Conservation (phyloP, 2,113 vertebrate species). For the Microcebus jonahi region DNA sequence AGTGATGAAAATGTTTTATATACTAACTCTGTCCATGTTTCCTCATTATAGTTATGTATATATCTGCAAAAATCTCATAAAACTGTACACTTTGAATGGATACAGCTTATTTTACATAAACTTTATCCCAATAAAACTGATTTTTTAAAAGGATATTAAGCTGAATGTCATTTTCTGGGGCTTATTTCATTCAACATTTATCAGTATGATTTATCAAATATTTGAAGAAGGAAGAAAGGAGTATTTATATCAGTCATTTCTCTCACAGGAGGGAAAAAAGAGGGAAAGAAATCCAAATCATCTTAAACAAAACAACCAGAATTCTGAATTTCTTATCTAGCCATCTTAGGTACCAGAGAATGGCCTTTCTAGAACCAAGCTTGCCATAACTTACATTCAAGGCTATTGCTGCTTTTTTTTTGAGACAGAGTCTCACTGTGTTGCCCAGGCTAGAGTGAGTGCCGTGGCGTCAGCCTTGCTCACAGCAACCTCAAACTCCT, state of each 20-base stretch:
- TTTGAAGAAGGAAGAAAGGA: not conserved
- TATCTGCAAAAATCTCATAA: not conserved
- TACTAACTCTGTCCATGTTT: not conserved
- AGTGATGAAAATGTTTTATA: not conserved
- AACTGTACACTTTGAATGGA: not conserved
- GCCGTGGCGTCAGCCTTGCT: too few relatives aligned
- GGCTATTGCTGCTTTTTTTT: not conserved
- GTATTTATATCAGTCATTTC: not conserved
- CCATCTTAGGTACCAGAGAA: not conserved
- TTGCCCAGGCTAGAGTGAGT: too few relatives aligned
- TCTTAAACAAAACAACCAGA: not conserved
- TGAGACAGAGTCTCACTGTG: too few relatives aligned
- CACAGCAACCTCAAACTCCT: too few relatives aligned
- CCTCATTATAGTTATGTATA: not conserved
- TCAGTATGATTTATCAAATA: not conserved
- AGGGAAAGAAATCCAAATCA: not conserved
- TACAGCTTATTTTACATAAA: not conserved
- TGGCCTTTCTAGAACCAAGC: not conserved
- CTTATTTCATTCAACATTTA: slow-evolving; percentile 21
- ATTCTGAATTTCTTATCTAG: not conserved
- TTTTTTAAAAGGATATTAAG: not conserved
- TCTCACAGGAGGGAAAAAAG: not conserved
- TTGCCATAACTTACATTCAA: not conserved
- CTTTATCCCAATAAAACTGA: not conserved
- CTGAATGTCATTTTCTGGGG: not conserved